phyloP scores from a whole-genome alignment of 2,888 invertebrate species.

The Erannis defoliaria region DNA sequence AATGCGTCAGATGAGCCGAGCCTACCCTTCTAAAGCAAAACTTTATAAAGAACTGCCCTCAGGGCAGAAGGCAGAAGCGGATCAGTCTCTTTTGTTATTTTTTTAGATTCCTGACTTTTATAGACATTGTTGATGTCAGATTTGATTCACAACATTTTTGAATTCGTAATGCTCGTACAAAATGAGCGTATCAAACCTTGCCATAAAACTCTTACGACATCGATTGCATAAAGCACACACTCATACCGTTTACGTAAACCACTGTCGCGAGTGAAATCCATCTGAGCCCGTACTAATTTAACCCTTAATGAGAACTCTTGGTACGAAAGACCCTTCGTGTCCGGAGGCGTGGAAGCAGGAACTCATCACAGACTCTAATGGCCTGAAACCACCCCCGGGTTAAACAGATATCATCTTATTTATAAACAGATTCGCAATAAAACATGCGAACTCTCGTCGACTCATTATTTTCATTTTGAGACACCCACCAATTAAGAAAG shows the following conservation, averaged over 20 bases:
- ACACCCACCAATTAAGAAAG: slow-evolving; percentile 46
- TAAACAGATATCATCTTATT: slow-evolving; percentile 71
- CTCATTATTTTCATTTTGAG: slow-evolving; percentile 51
- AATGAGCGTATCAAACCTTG: slow-evolving; percentile 44
- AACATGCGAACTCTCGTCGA: slow-evolving; percentile 50
- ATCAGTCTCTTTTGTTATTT: slow-evolving; percentile 61
- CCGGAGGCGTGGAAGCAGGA: slow-evolving; percentile 76
- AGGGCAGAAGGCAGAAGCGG: slow-evolving; percentile 66
- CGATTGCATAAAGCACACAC: slow-evolving; percentile 55
- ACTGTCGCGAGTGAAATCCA: slow-evolving; percentile 60
- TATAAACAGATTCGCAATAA: slow-evolving; percentile 63
- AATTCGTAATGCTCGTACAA: neutral
- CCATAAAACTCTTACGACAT: slow-evolving; percentile 48
- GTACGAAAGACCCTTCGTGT: slow-evolving; percentile 65
- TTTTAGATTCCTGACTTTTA: slow-evolving; percentile 48
- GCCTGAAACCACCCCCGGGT: slow-evolving; percentile 70
- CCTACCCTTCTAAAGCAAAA: slow-evolving; percentile 71
- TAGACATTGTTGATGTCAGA: slow-evolving; percentile 26
- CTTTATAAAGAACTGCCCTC: slow-evolving; percentile 74
- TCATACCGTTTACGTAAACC: slow-evolving; percentile 64
- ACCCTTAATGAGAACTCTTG: slow-evolving; percentile 74
- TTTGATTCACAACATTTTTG: slow-evolving; percentile 21
- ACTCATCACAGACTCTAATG: slow-evolving; percentile 79
- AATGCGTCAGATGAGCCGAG: slow-evolving; percentile 75
- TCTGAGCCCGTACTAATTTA: slow-evolving; percentile 70